A percentile compares a stretch with the other conserved stretches of the same genome.
Evolutionary conservation across 2,888 invertebrate species (phyloP).

Genomic region (Coelinius sp.): DNA sequence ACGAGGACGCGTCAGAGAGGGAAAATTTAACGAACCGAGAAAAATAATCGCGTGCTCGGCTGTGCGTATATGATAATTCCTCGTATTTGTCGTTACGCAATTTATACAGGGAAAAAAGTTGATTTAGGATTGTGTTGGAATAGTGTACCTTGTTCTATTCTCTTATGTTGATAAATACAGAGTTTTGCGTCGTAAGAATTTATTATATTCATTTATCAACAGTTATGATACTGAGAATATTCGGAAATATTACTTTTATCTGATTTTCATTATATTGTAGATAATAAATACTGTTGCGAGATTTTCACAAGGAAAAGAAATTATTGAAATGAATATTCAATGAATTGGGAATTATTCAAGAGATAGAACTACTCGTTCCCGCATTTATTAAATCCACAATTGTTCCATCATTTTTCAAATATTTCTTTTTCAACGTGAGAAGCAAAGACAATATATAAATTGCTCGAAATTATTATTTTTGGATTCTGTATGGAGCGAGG

Average conservation of each 20-base stretch:
- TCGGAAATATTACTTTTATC: neutral
- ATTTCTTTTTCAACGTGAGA: neutral
- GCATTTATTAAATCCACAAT: neutral
- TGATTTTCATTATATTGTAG: neutral
- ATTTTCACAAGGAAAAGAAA: neutral
- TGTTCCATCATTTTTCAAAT: neutral
- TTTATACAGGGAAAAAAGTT: neutral
- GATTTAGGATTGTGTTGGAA: neutral
- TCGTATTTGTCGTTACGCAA: neutral
- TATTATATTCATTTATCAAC: neutral
- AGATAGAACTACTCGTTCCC: neutral
- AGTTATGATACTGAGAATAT: neutral
- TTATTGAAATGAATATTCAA: neutral
- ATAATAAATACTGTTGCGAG: neutral
- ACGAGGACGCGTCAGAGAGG: neutral
- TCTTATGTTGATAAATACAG: neutral
- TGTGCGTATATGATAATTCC: conserved; percentile 26
- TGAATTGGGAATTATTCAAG: neutral
- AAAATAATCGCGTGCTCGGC: conserved; percentile 16
- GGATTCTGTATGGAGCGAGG: too few relatives aligned
- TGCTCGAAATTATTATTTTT: neutral
- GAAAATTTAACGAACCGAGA: conserved; percentile 16
- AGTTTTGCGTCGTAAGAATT: neutral
- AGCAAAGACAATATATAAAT: neutral
- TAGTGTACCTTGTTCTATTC: too few relatives aligned